phyloP scores from a whole-genome alignment of 2,797 vertebrate species.

The Limnodromus scolopaceus region DNA sequence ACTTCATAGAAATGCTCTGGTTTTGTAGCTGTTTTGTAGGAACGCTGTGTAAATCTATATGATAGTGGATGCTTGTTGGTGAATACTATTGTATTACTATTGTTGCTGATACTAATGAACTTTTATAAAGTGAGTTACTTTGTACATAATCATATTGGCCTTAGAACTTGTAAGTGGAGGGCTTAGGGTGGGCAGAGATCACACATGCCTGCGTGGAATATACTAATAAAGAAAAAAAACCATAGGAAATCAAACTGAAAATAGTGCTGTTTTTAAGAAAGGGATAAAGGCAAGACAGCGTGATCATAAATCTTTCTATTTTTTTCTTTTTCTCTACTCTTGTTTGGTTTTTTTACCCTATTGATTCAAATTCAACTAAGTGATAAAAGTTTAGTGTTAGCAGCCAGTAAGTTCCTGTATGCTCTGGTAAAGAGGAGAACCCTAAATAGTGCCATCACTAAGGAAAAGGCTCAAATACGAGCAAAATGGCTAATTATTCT shows the following conservation, averaged over 20 bases:
- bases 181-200: background rate
- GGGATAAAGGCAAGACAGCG: background rate
- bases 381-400: background rate
- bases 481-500: background rate
- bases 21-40: background rate
- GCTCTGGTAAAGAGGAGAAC: background rate
- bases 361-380: background rate
- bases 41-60: background rate
- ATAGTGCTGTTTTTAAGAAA: background rate
- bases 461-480: background rate
- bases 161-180: background rate
- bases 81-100: constrained; percentile 3
- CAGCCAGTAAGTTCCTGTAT: background rate
- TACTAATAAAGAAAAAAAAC: background rate
- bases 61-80: background rate
- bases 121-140: constrained; percentile 39
- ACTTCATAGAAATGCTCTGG: background rate
- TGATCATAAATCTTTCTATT: background rate
- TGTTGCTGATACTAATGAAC: background rate
- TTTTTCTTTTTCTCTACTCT: background rate
- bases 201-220: background rate
- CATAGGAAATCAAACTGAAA: background rate
- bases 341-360: background rate
- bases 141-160: background rate
- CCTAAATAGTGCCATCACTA: background rate